Conservation (phyloP, 2,888 invertebrate genomes). For the Eupeodes latifasciatus region DNA sequence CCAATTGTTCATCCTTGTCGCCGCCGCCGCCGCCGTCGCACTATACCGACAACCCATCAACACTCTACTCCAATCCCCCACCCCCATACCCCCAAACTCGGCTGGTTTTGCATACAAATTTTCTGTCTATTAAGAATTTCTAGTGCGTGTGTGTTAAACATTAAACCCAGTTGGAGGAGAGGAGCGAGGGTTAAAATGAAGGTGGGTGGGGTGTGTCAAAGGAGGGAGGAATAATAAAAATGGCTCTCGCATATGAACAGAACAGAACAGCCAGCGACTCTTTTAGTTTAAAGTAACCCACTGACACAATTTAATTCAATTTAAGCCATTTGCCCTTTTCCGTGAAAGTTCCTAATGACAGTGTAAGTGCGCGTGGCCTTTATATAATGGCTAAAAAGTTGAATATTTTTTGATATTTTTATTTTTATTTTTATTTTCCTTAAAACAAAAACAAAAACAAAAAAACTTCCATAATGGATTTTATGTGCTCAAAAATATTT, state of each 20-base stretch:
- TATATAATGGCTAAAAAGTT: constrained; percentile 14
- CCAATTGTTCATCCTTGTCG: not conserved
- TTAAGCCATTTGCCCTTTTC: constrained; percentile 69
- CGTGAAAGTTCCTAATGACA: constrained; percentile 57
- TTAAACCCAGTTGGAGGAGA: constrained; percentile 31
- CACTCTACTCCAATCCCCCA: not conserved
- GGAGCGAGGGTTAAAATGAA: not conserved
- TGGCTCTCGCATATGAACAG: constrained; percentile 34
- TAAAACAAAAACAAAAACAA: constrained; percentile 7
- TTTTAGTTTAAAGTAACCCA: constrained; percentile 70
- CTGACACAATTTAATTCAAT: constrained; percentile 76
- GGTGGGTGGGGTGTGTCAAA: not conserved
- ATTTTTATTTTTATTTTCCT: not conserved
- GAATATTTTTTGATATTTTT: not conserved
- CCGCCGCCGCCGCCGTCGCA: no score
- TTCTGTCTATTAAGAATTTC: constrained; percentile 54
- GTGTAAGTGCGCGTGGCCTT: constrained; percentile 27
- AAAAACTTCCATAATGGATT: not conserved
- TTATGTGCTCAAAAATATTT: not conserved
- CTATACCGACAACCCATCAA: not conserved
- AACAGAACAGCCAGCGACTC: constrained; percentile 11
- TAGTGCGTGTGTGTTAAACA: constrained; percentile 66
- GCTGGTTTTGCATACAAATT: constrained; percentile 51
- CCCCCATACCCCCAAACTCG: not conserved
- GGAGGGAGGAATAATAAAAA: constrained; percentile 21